Conservation (phyloP, 2,888 invertebrate genomes). For the Charanyca ferruginea region DNA sequence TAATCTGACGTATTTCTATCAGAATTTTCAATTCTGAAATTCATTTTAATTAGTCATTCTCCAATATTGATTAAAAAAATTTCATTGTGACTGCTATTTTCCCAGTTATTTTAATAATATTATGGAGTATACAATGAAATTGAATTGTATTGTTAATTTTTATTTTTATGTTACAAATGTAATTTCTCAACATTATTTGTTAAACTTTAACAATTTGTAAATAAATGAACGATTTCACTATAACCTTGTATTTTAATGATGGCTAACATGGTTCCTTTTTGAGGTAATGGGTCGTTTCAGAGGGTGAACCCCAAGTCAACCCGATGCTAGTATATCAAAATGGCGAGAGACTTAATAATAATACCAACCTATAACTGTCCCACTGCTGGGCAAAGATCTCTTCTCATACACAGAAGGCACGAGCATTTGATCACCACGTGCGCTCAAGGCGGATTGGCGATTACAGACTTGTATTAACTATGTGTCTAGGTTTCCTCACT, state of each 20-base stretch:
- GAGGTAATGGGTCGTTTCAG: too few species aligned
- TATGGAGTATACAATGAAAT: slow-evolving; percentile 45
- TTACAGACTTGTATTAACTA: too few species aligned
- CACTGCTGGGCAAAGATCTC: too few species aligned
- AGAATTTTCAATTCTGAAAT: slow-evolving; percentile 26
- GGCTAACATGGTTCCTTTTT: too few species aligned
- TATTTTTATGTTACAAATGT: slow-evolving; percentile 58
- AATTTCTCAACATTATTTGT: slow-evolving; percentile 61
- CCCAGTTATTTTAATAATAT: slow-evolving; percentile 36
- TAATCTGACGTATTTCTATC: slow-evolving; percentile 16
- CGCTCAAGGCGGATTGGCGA: too few species aligned
- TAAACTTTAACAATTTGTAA: slow-evolving; percentile 74
- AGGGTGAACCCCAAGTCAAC: too few species aligned
- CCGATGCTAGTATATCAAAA: too few species aligned
- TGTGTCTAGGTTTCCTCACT: too few species aligned
- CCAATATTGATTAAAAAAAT: slow-evolving; percentile 6
- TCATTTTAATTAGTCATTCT: slow-evolving; percentile 1
- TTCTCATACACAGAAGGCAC: too few species aligned
- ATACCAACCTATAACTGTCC: too few species aligned
- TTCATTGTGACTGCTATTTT: slow-evolving; percentile 30
- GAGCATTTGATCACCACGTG: too few species aligned
- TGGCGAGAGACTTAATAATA: too few species aligned
- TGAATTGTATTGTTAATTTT: slow-evolving; percentile 43
- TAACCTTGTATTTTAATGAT: neutral
- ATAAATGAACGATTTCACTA: slow-evolving; percentile 75